Percentiles rank a stretch among this genome's conserved stretches.
phyloP scores from a whole-genome alignment of 30 jellyfish, hydroid and myxozoan genomes.

The Cassiopea andromeda region DNA sequence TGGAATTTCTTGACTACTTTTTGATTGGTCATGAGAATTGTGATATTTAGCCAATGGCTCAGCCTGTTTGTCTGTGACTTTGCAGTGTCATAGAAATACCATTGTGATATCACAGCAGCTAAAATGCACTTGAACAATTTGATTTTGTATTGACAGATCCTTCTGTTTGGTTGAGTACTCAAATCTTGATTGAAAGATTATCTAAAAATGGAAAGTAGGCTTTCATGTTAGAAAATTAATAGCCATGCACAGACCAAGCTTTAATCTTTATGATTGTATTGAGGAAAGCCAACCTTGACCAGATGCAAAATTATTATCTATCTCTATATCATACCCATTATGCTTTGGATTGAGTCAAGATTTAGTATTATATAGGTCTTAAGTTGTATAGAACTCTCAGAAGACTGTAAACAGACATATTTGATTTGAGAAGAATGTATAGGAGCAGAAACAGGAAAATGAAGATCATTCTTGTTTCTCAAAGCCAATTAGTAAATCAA shows the following conservation, averaged over 20 bases:
- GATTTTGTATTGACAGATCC: not conserved
- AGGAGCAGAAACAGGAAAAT: no score
- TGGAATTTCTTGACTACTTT: no score
- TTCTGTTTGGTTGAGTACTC: not conserved
- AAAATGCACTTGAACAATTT: not conserved
- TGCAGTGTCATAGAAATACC: not conserved
- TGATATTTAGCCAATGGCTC: not conserved
- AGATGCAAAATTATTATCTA: no score
- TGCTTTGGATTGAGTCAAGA: no score
- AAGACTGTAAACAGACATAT: no score
- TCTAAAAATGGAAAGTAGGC: not conserved
- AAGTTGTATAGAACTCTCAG: no score
- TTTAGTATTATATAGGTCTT: no score
- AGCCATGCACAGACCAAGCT: not conserved
- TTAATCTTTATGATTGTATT: not conserved
- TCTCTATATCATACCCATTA: no score
- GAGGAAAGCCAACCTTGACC: not conserved
- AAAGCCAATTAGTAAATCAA: no score
- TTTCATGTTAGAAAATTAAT: not conserved
- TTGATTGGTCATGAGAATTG: not conserved
- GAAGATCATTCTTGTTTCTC: no score
- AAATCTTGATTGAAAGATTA: not conserved
- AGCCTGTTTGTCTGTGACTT: not conserved
- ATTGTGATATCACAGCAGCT: not conserved
- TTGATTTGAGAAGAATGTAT: no score